Evolutionary conservation across 2,888 invertebrate genomes (phyloP).

Genomic region (Tipula lateralis): DNA sequence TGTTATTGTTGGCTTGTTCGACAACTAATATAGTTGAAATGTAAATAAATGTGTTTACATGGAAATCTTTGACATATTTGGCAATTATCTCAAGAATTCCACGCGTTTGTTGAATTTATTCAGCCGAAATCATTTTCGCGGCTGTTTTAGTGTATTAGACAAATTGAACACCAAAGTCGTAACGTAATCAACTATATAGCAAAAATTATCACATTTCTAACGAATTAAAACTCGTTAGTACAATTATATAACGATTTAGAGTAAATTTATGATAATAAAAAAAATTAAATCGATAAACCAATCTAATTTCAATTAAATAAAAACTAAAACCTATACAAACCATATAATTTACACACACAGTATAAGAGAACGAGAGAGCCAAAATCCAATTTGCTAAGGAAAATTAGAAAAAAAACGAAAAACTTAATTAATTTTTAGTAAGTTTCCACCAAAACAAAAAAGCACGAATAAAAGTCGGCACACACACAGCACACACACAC

Average conservation of each 20-base stretch:
- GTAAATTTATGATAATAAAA: conserved; percentile 7
- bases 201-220: not conserved
- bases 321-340: conserved; percentile 6
- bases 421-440: conserved; percentile 11
- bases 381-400: not conserved
- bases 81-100: not conserved
- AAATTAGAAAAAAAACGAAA: not conserved
- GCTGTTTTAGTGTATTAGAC: not conserved
- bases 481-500: not conserved
- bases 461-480: not conserved
- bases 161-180: not conserved
- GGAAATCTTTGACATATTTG: not conserved
- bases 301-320: conserved; percentile 15
- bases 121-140: not conserved
- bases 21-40: not conserved
- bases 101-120: not conserved
- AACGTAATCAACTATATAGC: not conserved
- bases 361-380: not conserved
- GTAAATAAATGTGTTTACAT: conserved; percentile 9
- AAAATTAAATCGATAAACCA: conserved; percentile 14
- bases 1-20: not conserved
- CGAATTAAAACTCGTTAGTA: not conserved
- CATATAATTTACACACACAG: not conserved
- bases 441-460: not conserved
- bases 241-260: not conserved